Conservation (phyloP, 1,140 invertebrate species). For the Lepidostoma basale region DNA sequence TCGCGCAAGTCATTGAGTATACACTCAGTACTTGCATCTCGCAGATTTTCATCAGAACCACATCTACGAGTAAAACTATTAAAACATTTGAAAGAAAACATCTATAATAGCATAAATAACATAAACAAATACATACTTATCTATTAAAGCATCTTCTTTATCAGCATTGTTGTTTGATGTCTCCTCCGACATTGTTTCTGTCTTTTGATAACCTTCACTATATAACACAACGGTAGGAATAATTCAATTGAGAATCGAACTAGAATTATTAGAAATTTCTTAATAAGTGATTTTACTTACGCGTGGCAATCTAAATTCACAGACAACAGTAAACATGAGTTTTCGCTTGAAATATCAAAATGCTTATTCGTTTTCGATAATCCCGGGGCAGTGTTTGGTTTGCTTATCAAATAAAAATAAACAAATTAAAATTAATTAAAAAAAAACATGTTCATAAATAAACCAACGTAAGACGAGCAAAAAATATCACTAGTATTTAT, state of each 20-base stretch:
- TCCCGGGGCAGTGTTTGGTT: neutral
- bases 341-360: neutral
- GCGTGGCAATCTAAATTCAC: constrained; percentile 12
- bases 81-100: neutral
- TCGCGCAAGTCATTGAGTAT: constrained; percentile 53
- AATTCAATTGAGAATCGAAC: neutral
- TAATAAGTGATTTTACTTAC: constrained; percentile 19
- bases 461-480: neutral
- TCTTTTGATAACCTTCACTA: constrained; percentile 11
- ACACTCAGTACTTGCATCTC: constrained; percentile 46
- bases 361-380: neutral
- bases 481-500: neutral
- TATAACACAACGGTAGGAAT: neutral
- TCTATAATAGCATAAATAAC: neutral
- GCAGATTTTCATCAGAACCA: neutral
- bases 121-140: neutral
- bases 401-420: constrained; percentile 23
- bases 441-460: neutral
- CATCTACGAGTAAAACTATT: neutral
- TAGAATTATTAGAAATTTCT: neutral
- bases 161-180: neutral
- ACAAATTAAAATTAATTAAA: constrained; percentile 18
- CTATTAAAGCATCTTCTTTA: neutral
- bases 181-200: neutral
- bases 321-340: constrained; percentile 20